Evolutionary conservation across 2,113 vertebrate genomes (phyloP).

Genomic region (Excalfactoria chinensis): DNA sequence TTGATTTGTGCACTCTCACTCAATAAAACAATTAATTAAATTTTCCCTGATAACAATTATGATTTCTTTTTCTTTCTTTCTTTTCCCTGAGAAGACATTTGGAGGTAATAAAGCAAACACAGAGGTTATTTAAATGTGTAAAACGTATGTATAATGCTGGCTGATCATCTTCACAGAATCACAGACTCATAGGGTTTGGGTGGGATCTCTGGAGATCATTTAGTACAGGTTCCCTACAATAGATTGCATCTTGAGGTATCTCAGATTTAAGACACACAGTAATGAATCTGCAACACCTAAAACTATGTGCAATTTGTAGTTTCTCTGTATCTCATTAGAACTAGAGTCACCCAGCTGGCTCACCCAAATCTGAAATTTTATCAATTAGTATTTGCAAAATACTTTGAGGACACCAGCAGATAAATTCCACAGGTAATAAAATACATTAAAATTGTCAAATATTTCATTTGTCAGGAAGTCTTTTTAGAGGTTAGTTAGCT

Average conservation of each 20-base stretch:
- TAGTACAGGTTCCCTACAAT: not conserved
- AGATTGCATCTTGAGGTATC: not conserved
- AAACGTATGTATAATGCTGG: not conserved
- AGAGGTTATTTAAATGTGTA: not conserved
- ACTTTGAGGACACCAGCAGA: not conserved
- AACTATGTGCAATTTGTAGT: not conserved
- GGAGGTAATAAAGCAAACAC: not conserved
- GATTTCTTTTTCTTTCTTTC: not conserved
- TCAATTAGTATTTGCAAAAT: not conserved
- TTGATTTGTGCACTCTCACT: not conserved
- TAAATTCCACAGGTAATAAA: conserved; percentile 8
- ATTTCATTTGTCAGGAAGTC: not conserved
- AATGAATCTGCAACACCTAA: not conserved
- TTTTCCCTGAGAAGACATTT: not conserved
- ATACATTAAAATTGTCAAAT: conserved; percentile 11
- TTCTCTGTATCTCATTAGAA: not conserved
- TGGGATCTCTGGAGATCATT: not conserved
- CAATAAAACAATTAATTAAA: not conserved
- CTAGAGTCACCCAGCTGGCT: not conserved
- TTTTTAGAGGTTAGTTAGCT: conserved; percentile 13
- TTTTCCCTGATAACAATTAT: not conserved
- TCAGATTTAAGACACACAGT: not conserved
- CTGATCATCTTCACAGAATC: not conserved
- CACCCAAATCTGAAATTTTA: not conserved
- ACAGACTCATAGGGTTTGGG: not conserved